phyloP scores from a whole-genome alignment of 1,140 invertebrate genomes.

The Tetranychus cinnabarinus region DNA sequence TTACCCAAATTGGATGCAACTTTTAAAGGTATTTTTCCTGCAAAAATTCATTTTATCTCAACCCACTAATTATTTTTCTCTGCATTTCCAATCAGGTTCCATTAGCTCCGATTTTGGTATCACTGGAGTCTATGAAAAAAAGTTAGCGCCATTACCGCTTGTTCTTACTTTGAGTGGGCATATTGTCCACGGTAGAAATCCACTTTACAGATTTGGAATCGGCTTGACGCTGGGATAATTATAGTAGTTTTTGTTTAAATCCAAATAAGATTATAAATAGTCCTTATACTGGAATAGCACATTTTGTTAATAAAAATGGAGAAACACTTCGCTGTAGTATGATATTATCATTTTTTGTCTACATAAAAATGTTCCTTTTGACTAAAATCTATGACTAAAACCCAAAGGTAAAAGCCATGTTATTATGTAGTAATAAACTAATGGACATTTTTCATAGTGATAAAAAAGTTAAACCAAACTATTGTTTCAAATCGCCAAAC shows the following conservation, averaged over 20 bases:
- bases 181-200: conserved; percentile 57
- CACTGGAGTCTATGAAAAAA: conserved; percentile 78
- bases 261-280: too few species aligned
- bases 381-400: too few species aligned
- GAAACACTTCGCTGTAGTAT: too few species aligned
- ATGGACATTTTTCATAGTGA: too few species aligned
- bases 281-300: not conserved
- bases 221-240: not conserved
- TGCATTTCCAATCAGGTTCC: conserved; percentile 32
- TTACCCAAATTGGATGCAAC: conserved; percentile 80
- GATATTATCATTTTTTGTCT: too few species aligned
- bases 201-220: not conserved
- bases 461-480: too few species aligned
- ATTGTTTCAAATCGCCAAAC: too few species aligned
- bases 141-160: conserved; percentile 72
- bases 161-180: conserved; percentile 72
- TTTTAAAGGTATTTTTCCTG: conserved; percentile 47
- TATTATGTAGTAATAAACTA: too few species aligned
- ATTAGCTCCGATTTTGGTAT: conserved; percentile 89
- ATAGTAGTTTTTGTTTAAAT: too few species aligned
- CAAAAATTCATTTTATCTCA: not conserved
- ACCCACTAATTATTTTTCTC: not conserved
- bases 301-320: not conserved
- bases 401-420: too few species aligned
- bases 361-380: too few species aligned